Base-by-base conservation (phyloP, 1,140 invertebrate species). In the Zelostemma sp. region DNA sequence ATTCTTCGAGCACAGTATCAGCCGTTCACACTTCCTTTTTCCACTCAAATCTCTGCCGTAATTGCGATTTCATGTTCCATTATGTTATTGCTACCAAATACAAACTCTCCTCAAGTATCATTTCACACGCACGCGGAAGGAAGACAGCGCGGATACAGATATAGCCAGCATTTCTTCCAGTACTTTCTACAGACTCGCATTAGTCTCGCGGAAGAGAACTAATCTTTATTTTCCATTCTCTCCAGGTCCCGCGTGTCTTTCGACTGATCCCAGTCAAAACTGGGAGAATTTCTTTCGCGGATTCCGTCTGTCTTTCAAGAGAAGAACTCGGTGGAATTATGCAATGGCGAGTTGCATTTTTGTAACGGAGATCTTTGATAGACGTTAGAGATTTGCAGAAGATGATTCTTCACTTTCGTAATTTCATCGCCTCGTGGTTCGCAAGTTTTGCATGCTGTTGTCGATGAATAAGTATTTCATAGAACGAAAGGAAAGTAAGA, bases 121-220 rank as follows among this genome's bases (percentile, higher is more conserved):
- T 68, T 68, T 63, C 48, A 49, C 55, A 63, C 59, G 66, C 59
- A 68, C 43, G 43, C 66, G 66, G 66, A 68, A 68, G 60, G 59
- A 68, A 59, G 58, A 43, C 43, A 40, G 18, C 28, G 12, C 55
- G 16, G 11, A 14, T 35, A 31, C 48, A 28, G 47, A 31, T 21
- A 64, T 48, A 46, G 48, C 45, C 38, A 33, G 1, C 51, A 53
- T 66, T 58, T 58, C 40, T 35, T 6, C 6, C 25, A 43, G 41
- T 49, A 67, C 64, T 67, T 60, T 67, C 64, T 60, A 58, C 45
- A 1, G 14, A 9, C 15, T 21, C 14, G n/a, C 28, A 28, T 49
- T 49, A 14, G 19, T 59, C 55, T 57, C 55, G 38, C 56, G 64
- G 64, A 67, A 67, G 64, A 60, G n/a, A 25, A 14, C 46, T 6